Percentiles rank a stretch among this genome's conserved stretches.
These are phyloP conservation scores for Tinea pellionella DNA, from an alignment of 2,888 invertebrate species.

Conservation along the genomic window DNA sequence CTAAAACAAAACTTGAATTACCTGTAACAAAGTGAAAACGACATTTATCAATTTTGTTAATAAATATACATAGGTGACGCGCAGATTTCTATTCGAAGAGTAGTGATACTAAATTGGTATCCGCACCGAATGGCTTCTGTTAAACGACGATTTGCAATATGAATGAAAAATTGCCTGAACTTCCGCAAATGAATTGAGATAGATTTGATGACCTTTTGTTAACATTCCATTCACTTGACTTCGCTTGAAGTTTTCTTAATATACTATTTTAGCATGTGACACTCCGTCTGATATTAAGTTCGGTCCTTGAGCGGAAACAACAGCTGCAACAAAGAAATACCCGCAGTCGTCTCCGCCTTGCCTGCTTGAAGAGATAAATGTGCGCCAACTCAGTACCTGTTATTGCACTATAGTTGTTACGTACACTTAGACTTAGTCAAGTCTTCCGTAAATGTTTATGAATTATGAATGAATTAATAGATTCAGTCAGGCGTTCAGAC, in stretches of 20 bases:
- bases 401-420: too few relatives aligned
- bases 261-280: too few relatives aligned
- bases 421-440: too few relatives aligned
- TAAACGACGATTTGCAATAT: not conserved
- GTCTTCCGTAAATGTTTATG: not conserved
- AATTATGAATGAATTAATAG: not conserved
- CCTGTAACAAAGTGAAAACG: not conserved
- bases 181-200: not conserved
- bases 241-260: too few relatives aligned
- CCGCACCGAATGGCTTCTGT: not conserved
- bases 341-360: too few relatives aligned
- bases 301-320: too few relatives aligned
- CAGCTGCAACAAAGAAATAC: too few relatives aligned
- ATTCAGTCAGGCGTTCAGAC: too few relatives aligned
- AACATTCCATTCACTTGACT: not conserved
- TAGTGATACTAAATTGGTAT: not conserved
- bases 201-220: not conserved
- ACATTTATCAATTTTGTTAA: not conserved
- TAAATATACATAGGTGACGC: not conserved
- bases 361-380: too few relatives aligned
- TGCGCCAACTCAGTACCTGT: too few relatives aligned
- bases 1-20: not conserved
- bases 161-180: not conserved
- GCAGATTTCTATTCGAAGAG: not conserved
- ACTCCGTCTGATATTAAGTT: too few relatives aligned